Conservation (phyloP, 2,113 vertebrate genomes). For the Brachypodius melanocephalos region DNA sequence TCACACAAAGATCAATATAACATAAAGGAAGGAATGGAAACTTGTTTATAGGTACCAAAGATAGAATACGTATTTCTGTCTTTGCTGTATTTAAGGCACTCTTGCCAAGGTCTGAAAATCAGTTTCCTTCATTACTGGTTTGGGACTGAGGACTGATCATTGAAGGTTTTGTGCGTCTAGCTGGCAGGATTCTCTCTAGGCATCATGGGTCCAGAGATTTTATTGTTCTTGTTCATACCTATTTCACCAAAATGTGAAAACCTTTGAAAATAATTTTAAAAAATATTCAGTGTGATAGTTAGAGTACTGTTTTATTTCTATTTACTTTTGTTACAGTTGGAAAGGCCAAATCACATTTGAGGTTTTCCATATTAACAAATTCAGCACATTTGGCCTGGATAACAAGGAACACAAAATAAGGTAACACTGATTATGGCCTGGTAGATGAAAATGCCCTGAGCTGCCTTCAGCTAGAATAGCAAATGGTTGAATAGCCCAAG, state of each 20-base stretch:
- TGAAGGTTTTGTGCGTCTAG: neutral
- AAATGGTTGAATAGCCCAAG: slow-evolving; percentile 14
- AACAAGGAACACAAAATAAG: neutral
- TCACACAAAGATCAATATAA: neutral
- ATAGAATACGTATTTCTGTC: neutral
- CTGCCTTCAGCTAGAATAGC: slow-evolving; percentile 31
- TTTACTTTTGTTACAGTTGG: neutral
- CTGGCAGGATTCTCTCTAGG: neutral
- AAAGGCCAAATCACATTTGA: neutral
- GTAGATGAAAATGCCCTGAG: slow-evolving; percentile 7
- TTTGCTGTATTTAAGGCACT: neutral
- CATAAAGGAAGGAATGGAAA: neutral
- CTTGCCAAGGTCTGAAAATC: neutral
- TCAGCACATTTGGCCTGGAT: neutral
- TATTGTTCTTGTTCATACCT: neutral
- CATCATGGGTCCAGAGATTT: neutral
- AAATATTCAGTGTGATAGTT: neutral
- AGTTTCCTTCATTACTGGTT: neutral
- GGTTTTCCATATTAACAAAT: neutral
- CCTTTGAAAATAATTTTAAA: neutral
- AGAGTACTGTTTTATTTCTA: neutral
- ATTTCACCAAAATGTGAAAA: neutral
- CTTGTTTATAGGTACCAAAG: neutral
- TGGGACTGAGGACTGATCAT: neutral
- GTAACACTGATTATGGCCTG: neutral